These are phyloP conservation scores for Dromococcyx pavoninus DNA, from an alignment of 2,797 vertebrate species.

Conservation along the genomic window DNA sequence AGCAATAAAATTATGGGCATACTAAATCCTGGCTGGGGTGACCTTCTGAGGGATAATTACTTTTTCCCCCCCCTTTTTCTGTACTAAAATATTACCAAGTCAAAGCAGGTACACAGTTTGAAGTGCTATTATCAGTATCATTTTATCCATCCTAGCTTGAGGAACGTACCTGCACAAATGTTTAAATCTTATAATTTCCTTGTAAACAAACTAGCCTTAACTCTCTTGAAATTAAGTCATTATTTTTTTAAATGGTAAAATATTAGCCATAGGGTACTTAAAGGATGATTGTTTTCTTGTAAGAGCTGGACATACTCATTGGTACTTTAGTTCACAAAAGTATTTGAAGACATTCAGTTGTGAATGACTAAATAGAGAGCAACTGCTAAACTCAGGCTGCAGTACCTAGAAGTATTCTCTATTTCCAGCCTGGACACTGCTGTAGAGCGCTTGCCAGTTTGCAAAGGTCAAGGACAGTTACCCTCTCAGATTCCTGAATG, in stretches of 20 bases:
- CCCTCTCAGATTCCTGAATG: slow-evolving; percentile 20
- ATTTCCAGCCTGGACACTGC: neutral
- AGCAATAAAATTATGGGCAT: neutral
- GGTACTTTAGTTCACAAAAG: neutral
- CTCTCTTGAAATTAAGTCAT: neutral
- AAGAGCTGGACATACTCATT: neutral
- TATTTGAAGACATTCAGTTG: neutral
- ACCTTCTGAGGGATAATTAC: neutral
- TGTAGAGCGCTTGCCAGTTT: slow-evolving; percentile 36
- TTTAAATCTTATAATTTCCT: neutral
- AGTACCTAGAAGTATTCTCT: neutral
- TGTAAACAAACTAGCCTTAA: neutral
- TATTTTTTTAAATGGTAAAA: slow-evolving; percentile 3
- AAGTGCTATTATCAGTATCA: neutral
- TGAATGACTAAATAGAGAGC: neutral
- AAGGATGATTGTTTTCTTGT: neutral
- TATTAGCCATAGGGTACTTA: neutral
- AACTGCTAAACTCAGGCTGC: slow-evolving; percentile 13
- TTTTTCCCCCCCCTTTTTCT: neutral
- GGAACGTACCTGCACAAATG: neutral
- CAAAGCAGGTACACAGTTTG: neutral
- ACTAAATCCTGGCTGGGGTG: neutral
- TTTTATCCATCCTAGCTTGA: neutral
- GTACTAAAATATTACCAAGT: neutral
- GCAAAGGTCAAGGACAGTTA: slow-evolving; percentile 67